A percentile compares a stretch with the other conserved stretches of the same genome.
Evolutionary conservation across 2,888 invertebrate genomes (phyloP).

Genomic region (Diaprepes abbreviatus): DNA sequence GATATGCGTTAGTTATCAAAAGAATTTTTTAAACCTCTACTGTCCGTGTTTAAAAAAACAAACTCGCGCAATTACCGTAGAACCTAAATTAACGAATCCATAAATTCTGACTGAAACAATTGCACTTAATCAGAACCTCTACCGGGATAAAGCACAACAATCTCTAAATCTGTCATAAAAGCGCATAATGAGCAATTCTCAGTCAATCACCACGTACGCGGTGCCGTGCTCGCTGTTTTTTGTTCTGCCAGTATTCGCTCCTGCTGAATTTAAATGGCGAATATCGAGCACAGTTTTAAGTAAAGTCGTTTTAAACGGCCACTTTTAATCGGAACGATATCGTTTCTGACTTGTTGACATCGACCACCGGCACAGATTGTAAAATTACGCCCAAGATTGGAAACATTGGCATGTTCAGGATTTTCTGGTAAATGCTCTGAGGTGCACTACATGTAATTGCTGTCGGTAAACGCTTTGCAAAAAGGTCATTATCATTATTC

Average conservation of each 20-base stretch:
- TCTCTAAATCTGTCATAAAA: slow-evolving; percentile 37
- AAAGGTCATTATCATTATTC: too few relatives aligned
- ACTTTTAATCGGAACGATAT: slow-evolving; percentile 46
- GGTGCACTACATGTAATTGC: not conserved
- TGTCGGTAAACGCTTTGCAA: too few relatives aligned
- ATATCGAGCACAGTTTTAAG: slow-evolving; percentile 28
- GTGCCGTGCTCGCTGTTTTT: slow-evolving; percentile 44
- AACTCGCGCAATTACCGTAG: too few relatives aligned
- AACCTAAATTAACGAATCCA: too few relatives aligned
- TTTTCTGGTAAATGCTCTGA: not conserved
- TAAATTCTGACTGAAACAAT: not conserved
- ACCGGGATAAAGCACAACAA: slow-evolving; percentile 10
- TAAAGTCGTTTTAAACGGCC: slow-evolving; percentile 14
- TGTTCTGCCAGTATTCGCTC: slow-evolving; percentile 21
- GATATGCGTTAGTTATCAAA: too few relatives aligned
- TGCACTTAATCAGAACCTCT: not conserved
- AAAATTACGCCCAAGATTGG: slow-evolving; percentile 43
- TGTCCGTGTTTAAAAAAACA: too few relatives aligned
- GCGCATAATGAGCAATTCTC: slow-evolving; percentile 43
- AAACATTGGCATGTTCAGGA: slow-evolving; percentile 40
- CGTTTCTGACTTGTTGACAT: slow-evolving; percentile 46
- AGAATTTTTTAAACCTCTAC: too few relatives aligned
- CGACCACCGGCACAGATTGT: slow-evolving; percentile 48
- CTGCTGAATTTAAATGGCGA: slow-evolving; percentile 46
- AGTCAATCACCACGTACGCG: slow-evolving; percentile 45